Evolutionary conservation across 2,888 invertebrate species (phyloP).

Genomic region (Silvanus unidentatus): DNA sequence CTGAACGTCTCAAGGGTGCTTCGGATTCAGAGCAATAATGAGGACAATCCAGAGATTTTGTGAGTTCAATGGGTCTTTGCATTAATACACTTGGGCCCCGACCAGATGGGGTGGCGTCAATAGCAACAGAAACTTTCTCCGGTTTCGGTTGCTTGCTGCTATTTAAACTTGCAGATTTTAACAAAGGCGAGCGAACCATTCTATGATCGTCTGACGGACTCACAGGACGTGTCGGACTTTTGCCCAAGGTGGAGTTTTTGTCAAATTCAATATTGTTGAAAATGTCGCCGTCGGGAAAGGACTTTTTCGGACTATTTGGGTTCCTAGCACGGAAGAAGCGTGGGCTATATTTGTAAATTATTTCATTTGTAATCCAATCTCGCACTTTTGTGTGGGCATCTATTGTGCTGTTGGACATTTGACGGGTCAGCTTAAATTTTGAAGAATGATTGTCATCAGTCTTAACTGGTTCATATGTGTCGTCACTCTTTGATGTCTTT

Average conservation of each 20-base stretch:
- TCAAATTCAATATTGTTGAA: slow-evolving; percentile 21
- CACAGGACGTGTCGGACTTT: slow-evolving; percentile 41
- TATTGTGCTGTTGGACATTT: slow-evolving; percentile 73
- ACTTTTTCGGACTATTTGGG: slow-evolving; percentile 30
- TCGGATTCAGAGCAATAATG: slow-evolving; percentile 19
- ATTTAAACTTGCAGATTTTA: slow-evolving; percentile 32
- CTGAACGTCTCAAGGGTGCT: slow-evolving; percentile 44
- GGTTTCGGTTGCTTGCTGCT: slow-evolving; percentile 44
- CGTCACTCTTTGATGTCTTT: slow-evolving; percentile 48
- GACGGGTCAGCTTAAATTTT: slow-evolving; percentile 62
- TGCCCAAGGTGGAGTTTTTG: slow-evolving; percentile 35
- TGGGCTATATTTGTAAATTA: slow-evolving; percentile 66
- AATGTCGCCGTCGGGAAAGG: slow-evolving; percentile 34
- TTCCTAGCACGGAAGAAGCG: slow-evolving; percentile 52
- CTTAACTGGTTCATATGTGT: slow-evolving; percentile 50
- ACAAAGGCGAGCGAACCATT: slow-evolving; percentile 21
- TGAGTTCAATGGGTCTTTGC: slow-evolving; percentile 71
- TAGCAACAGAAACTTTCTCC: slow-evolving; percentile 68
- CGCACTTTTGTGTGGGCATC: slow-evolving; percentile 82
- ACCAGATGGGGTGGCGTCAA: slow-evolving; percentile 73
- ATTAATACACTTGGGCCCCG: slow-evolving; percentile 66
- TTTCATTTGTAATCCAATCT: slow-evolving; percentile 80
- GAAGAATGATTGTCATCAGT: slow-evolving; percentile 52
- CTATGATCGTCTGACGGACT: slow-evolving; percentile 31
- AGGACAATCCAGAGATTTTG: slow-evolving; percentile 55